phyloP scores from a whole-genome alignment of 2,113 vertebrate species.

The Prochilodus magdalenae region DNA sequence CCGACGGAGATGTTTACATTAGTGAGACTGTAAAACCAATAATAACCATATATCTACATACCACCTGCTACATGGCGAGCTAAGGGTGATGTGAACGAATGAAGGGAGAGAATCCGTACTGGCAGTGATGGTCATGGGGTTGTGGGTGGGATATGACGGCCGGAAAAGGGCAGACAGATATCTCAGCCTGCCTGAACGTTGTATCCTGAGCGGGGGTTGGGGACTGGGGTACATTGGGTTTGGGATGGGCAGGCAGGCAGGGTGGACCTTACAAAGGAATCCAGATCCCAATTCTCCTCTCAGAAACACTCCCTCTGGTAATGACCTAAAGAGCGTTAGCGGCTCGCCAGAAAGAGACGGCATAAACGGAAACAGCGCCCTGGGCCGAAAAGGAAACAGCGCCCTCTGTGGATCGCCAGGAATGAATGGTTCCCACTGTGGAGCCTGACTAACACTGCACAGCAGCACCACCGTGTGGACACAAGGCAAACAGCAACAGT shows the following conservation, averaged over 20 bases:
- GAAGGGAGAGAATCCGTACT: not conserved
- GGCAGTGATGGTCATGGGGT: not conserved
- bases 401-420: conserved; percentile 8
- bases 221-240: not conserved
- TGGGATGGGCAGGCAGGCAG: conserved; percentile 32
- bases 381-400: conserved; percentile 34
- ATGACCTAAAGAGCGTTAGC: not conserved
- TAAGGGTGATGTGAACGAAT: not conserved
- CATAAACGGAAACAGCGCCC: conserved; percentile 29
- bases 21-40: not conserved
- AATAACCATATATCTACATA: too few relatives aligned
- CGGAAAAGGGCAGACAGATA: not conserved
- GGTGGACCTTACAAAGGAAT: conserved; percentile 27
- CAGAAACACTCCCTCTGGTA: not conserved
- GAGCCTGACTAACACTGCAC: conserved; percentile 27
- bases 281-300: conserved; percentile 4
- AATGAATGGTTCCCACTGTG: conserved; percentile 15
- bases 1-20: too few relatives aligned
- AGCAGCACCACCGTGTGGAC: conserved; percentile 47
- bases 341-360: conserved; percentile 8
- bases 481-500: conserved; percentile 32
- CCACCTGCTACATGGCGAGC: not conserved
- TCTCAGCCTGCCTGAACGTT: conserved; percentile 56
- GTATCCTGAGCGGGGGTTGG: conserved; percentile 67
- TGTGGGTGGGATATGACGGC: not conserved